Base-by-base conservation (phyloP, 1,140 invertebrate species). In the Diprion similis region DNA sequence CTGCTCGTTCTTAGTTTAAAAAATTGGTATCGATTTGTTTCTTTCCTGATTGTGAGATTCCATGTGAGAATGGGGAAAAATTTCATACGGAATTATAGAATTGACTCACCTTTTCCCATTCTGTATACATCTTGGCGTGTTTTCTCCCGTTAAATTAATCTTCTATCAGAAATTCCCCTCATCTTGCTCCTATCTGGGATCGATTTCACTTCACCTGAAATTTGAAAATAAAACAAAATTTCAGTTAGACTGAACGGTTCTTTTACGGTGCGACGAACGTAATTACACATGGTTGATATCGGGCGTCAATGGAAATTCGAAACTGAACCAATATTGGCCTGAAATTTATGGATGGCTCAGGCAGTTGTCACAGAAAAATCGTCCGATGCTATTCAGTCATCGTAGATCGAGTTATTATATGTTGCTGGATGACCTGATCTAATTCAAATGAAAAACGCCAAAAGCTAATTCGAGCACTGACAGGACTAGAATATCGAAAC, bases 71-170 rank as follows among this genome's bases (percentile, higher is more conserved):
- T 37, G 24, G 24, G 24, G 24, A 37, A 6, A 37, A 17, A 70
- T 45, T 46, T 47, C 4, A 65, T 46, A 59, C 17, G 37, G 47
- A 46, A 48, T 66, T 11, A 45, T 66, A 13, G 24, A 66, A 46
- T 45, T 47, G 51, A 75, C 71, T 87, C 72, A 88, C 86, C 86
- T 84, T 86, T 73, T 86, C 84, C 86, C 86, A 88, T 74, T 87
- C 86, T 76, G 77, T 77, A 78, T 83, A 79, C 86, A 88, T 88
- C 71, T 82, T 84, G 77, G 74, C 73, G 76, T 68, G 72, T 59
- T 59, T 59, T 59, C n/a, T 59, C n/a, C 8, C 68, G 75, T 82
- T 81, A 81, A 77, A 79, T 77, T 66, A 45, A 70, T 67, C 73
- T 73, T 71, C 75, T 78, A 76, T 70, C 74, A 71, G 75, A 79